Evolutionary conservation across 2,888 invertebrate species (phyloP), one percentile per base, ranked within the genome.

Genomic region (Sthenelais limicola): DNA sequence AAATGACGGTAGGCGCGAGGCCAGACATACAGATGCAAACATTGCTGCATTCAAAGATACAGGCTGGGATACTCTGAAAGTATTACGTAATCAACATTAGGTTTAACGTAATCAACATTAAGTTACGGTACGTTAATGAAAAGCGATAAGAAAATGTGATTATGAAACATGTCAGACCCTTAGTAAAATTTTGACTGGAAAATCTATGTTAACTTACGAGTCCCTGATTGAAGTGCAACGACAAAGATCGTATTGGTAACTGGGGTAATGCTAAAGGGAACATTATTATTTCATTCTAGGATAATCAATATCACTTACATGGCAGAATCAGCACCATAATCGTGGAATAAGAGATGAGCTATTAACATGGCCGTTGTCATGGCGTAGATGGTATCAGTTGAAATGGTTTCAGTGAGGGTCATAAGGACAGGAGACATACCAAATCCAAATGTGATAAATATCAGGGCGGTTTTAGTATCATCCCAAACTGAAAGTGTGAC

Each of bases 351-450:
- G 74, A 98, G 90, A 90, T 98, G 97, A 0, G 94, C 88, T 0
- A 94, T 83, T 90, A 98, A 92, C 92, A 97, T 94, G 18, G 94
- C 90, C 26, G 94, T 92, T 0, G 97, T 92, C 91, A 94, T 95
- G 0, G 96, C 95, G 84, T 96, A 97, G 83, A 99, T 97, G 0
- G 98, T 97, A 85, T 99, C 98, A 0, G 98, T 98, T 84, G 97
- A 97, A 1, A 99, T 94, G 0, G 97, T 96, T 85, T 96, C 95
- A 0, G 99, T 98, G 67, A 99, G 90, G 0, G 97, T 98, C 86
- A 97, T 95, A 38, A 97, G 88, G 24, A 98, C 91, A 0, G 98
- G 98, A 0, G 97, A 96, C 74, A 97, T 90, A 70, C 96, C 90
- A 83, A 94, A 96, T 0, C 96, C 96, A 84, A 97, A 93, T 0